These are phyloP conservation scores for Thalpophila matura DNA, from an alignment of 2,888 invertebrate genomes.

Conservation along the genomic window DNA sequence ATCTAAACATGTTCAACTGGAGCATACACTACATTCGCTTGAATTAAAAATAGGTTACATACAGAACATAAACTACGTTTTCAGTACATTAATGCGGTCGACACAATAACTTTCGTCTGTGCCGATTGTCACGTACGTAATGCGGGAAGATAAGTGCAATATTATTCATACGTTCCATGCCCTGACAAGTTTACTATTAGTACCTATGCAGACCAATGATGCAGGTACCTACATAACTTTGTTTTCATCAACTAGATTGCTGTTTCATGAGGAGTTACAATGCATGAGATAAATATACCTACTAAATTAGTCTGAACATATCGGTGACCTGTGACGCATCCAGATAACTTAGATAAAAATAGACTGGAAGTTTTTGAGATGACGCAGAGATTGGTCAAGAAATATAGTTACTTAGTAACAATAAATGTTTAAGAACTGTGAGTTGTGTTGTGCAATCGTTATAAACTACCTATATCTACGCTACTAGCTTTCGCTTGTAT, in stretches of 20 bases:
- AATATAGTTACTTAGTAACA: slow-evolving; percentile 23
- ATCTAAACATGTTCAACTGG: slow-evolving; percentile 22
- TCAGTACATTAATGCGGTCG: slow-evolving; percentile 53
- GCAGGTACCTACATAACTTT: slow-evolving; percentile 18
- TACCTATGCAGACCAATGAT: too few relatives aligned
- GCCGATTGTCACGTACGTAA: slow-evolving; percentile 44
- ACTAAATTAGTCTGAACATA: slow-evolving; percentile 37
- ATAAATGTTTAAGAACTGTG: slow-evolving; percentile 17
- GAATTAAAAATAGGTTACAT: slow-evolving; percentile 48
- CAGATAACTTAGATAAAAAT: slow-evolving; percentile 50
- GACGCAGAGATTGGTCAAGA: slow-evolving; percentile 25
- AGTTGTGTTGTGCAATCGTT: slow-evolving; percentile 12
- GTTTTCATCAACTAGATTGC: slow-evolving; percentile 24
- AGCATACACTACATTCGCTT: slow-evolving; percentile 3
- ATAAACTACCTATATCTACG: slow-evolving; percentile 17
- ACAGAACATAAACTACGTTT: slow-evolving; percentile 50
- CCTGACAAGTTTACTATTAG: slow-evolving; percentile 11
- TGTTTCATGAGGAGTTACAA: slow-evolving; percentile 26
- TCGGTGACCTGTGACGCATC: slow-evolving; percentile 49
- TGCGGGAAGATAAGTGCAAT: slow-evolving; percentile 41
- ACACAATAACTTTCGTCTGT: slow-evolving; percentile 43
- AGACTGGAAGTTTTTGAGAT: slow-evolving; percentile 30
- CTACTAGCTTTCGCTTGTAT: slow-evolving; percentile 29
- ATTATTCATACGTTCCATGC: slow-evolving; percentile 12
- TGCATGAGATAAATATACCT: slow-evolving; percentile 25